Evolutionary conservation across 2,888 invertebrate genomes (phyloP).

Genomic region (Anodontia alba): DNA sequence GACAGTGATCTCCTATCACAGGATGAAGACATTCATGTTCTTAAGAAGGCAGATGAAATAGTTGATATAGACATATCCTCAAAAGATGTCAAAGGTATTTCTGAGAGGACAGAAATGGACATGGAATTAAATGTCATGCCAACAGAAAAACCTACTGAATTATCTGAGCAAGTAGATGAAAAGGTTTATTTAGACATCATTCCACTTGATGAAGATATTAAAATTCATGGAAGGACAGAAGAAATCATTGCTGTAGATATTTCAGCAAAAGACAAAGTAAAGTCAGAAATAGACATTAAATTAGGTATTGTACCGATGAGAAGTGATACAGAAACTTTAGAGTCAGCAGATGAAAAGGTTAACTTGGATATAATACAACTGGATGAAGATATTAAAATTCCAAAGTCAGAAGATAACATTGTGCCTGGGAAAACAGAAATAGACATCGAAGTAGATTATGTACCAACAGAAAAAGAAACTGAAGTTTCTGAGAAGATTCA

Average conservation of each 20-base stretch:
- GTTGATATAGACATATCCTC: neutral
- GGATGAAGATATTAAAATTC: neutral
- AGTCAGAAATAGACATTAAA: neutral
- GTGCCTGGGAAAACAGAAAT: no score
- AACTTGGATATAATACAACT: no score
- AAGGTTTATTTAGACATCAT: neutral
- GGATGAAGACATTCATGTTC: neutral
- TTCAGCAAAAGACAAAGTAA: neutral
- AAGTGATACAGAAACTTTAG: neutral
- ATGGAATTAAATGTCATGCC: no score
- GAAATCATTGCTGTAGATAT: no score
- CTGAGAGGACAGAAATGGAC: neutral
- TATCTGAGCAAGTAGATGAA: neutral
- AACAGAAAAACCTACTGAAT: neutral
- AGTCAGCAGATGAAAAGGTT: slow-evolving; percentile 10
- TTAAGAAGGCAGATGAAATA: neutral
- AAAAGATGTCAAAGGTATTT: neutral
- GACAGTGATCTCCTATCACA: neutral
- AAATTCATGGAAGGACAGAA: no score
- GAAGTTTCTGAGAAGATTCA: neutral
- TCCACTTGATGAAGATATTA: no score
- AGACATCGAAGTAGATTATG: no score
- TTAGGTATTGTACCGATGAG: neutral
- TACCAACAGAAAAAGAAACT: neutral
- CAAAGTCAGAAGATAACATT: neutral